Percentiles rank a stretch among this genome's conserved stretches.
These are phyloP conservation scores for Rhopalosiphum nymphaeae DNA, from an alignment of 2,888 invertebrate species.

Conservation along the genomic window DNA sequence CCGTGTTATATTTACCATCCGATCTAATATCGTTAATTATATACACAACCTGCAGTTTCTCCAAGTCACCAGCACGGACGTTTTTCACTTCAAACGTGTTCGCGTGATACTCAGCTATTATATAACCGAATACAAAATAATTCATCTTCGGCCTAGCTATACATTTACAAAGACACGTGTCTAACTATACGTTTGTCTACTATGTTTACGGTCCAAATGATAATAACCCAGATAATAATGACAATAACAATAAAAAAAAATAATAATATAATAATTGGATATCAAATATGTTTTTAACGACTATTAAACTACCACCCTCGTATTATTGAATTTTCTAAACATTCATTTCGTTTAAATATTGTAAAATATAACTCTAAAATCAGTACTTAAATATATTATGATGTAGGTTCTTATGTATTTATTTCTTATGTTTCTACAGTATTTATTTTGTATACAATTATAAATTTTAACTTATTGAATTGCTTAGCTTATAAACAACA, in stretches of 20 bases:
- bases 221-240: neutral
- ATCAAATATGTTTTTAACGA: constrained; percentile 25
- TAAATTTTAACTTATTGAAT: neutral
- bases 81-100: constrained; percentile 22
- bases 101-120: constrained; percentile 27
- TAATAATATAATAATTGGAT: neutral
- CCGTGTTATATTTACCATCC: neutral
- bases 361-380: neutral
- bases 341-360: neutral
- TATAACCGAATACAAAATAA: neutral
- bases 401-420: neutral
- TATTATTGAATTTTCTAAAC: neutral
- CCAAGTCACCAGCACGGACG: neutral
- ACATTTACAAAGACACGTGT: constrained; percentile 30
- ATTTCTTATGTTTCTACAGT: too few species aligned
- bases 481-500: neutral
- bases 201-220: neutral
- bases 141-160: neutral
- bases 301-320: neutral
- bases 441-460: neutral
- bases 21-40: constrained; percentile 13
- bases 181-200: neutral
- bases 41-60: neutral
- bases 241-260: neutral
- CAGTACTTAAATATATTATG: neutral